Evolutionary conservation across 2,888 invertebrate genomes (phyloP).

Genomic region (Neria commutata): DNA sequence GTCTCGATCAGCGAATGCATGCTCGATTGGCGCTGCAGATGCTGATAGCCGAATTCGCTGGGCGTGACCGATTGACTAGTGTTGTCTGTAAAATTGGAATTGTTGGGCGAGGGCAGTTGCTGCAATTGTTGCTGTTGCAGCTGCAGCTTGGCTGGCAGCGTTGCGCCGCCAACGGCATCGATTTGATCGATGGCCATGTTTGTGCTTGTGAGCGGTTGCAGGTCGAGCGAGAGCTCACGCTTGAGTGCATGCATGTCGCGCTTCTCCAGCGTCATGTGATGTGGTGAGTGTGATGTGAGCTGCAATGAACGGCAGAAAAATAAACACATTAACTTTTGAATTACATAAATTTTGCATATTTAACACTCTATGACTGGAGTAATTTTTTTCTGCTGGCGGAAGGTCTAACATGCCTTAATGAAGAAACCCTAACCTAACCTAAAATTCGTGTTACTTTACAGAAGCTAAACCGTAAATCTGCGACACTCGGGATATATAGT

Average conservation of each 20-base stretch:
- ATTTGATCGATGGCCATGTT: conserved; percentile 44
- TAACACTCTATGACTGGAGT: too few species aligned
- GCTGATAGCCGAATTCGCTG: conserved; percentile 62
- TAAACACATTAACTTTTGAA: too few species aligned
- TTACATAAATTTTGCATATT: too few species aligned
- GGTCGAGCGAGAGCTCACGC: conserved; percentile 59
- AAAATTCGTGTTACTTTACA: too few species aligned
- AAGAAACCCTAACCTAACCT: too few species aligned
- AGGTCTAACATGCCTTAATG: too few species aligned
- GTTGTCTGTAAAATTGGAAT: conserved; percentile 59
- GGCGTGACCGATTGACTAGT: conserved; percentile 63
- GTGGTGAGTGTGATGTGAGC: conserved; percentile 35
- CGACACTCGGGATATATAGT: too few species aligned
- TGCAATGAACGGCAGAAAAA: too few species aligned
- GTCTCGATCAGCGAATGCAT: conserved; percentile 57
- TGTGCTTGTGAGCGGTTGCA: conserved; percentile 47
- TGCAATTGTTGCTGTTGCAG: conserved; percentile 32
- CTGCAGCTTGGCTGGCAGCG: conserved; percentile 46
- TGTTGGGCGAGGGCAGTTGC: conserved; percentile 58
- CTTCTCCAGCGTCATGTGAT: conserved; percentile 45
- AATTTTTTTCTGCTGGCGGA: too few species aligned
- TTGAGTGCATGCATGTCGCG: conserved; percentile 60
- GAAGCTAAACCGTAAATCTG: too few species aligned
- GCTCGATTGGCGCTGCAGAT: conserved; percentile 60
- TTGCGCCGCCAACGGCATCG: conserved; percentile 30